These are phyloP conservation scores for Glandiceps talaboti DNA, from an alignment of 53 echinoderm and acorn worm species.

Conservation along the genomic window DNA sequence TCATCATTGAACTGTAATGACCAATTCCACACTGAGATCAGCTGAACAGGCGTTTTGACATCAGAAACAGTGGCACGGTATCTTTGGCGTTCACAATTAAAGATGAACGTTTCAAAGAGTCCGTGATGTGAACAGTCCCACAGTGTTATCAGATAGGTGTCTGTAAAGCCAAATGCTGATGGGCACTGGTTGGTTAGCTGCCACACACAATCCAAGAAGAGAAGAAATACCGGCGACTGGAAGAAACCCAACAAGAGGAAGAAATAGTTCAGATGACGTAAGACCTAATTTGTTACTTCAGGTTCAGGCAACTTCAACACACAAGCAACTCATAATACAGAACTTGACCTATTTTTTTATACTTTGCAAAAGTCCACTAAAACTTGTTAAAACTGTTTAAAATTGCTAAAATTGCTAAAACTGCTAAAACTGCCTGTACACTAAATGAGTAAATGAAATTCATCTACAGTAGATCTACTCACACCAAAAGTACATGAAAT, in stretches of 20 bases:
- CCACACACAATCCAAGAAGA: conserved; percentile 88
- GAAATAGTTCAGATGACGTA: too few relatives aligned
- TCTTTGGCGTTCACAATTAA: conserved; percentile 75
- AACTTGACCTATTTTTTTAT: too few relatives aligned
- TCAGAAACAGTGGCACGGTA: conserved; percentile 32
- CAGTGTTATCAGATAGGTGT: conserved; percentile 89
- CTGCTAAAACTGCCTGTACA: too few relatives aligned
- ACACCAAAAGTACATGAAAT: too few relatives aligned
- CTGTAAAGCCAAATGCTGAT: conserved; percentile 87
- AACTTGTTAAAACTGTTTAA: too few relatives aligned
- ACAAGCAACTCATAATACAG: too few relatives aligned
- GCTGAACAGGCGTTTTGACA: conserved; percentile 22
- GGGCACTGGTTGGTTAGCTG: conserved; percentile 94
- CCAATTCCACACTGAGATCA: conserved; percentile 97
- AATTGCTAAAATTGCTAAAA: too few relatives aligned
- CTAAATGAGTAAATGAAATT: too few relatives aligned
- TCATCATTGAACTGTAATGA: conserved; percentile 74
- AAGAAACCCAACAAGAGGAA: neutral
- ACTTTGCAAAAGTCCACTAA: too few relatives aligned
- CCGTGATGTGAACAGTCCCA: conserved; percentile 92
- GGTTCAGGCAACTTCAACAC: too few relatives aligned
- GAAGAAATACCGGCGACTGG: conserved; percentile 79
- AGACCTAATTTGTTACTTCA: too few relatives aligned
- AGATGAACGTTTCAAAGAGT: conserved; percentile 90
- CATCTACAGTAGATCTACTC: too few relatives aligned